Evolutionary conservation across 2,888 invertebrate genomes (phyloP).

Genomic region (Cephus sareptanus): DNA sequence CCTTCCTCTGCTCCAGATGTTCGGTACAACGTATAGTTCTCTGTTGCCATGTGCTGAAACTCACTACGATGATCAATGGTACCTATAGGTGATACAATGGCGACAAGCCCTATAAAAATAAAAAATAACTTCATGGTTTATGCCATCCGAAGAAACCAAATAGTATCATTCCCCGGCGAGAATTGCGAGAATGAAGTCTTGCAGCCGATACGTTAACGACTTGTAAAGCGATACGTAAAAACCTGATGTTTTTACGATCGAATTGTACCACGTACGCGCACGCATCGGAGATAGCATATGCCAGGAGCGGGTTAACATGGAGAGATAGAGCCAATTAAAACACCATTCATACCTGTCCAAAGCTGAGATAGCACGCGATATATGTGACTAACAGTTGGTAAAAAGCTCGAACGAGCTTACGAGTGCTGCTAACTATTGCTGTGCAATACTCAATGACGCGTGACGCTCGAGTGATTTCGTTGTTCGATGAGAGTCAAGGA

Average conservation of each 20-base stretch:
- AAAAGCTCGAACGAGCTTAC: not conserved
- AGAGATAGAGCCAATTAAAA: constrained; percentile 24
- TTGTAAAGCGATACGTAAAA: not conserved
- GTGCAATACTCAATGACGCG: not conserved
- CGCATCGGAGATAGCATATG: not conserved
- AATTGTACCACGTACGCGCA: not conserved
- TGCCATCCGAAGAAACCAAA: not conserved
- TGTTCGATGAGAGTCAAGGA: not conserved
- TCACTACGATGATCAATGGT: not conserved
- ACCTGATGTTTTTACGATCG: not conserved
- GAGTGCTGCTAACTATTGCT: not conserved
- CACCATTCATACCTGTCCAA: constrained; percentile 23
- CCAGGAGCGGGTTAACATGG: constrained; percentile 1
- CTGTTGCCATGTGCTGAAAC: not conserved
- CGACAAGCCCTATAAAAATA: not conserved
- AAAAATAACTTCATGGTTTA: not conserved
- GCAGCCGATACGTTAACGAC: not conserved
- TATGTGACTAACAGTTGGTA: not conserved
- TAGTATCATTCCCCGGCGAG: not conserved
- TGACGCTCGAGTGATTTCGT: not conserved
- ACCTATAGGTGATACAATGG: not conserved
- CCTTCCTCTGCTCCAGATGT: not conserved
- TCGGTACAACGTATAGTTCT: not conserved
- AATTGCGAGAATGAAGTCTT: not conserved
- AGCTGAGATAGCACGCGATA: not conserved